Evolutionary conservation across 92 coral and sea anemone species (phyloP), one percentile per base, ranked within the genome.

Genomic region (Zoanthus sociatus): DNA sequence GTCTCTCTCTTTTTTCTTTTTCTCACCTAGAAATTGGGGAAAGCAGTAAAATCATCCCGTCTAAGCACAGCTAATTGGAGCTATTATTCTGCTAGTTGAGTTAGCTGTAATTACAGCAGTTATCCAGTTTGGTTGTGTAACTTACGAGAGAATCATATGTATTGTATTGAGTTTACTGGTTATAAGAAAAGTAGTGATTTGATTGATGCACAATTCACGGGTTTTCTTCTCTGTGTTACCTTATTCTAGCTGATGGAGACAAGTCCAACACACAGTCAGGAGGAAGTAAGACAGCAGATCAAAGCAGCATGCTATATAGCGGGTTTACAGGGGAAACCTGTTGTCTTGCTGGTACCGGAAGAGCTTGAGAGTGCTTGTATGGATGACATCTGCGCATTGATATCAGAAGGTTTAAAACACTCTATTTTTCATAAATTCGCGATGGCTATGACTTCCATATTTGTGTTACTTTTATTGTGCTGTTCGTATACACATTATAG

Each of bases 271-370:
- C 96, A 91, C 76, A 87, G 86, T 61, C 93, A 88, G 54, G 94
- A 93, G 15, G 95, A 95, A 5, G 88, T 94, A 8, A 92, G 99
- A 71, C 95, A 95, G 44, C 98, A 94, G 90, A 95, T 97, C 81
- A 95, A 95, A 82, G 90, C 92, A 60, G 99, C 98, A 13, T 86
- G 95, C 66, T 97, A 90, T 82, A 83, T 95, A 37, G 93, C 99
- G 11, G 98, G 99, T 14, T 81, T 97, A 11, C 97, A 93, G 81
- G 99, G 96, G 45, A 97, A 97, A 79, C 98, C 92, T 9, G 97
- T 95, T 20, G 94, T 93, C 13, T 76, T 97, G 86, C 92, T 93
- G 71, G 90, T 97, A 37, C 94, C 99, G 11, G 98, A 97, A 55
- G 94, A 90, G 21, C 90, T 95, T 66, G 55, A 88, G 51, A 90